Percentiles rank a stretch among this genome's conserved stretches.
Evolutionary conservation across 37 sponge, comb jelly and placozoan genomes (phyloP).

Genomic region (Bolinopsis microptera): DNA sequence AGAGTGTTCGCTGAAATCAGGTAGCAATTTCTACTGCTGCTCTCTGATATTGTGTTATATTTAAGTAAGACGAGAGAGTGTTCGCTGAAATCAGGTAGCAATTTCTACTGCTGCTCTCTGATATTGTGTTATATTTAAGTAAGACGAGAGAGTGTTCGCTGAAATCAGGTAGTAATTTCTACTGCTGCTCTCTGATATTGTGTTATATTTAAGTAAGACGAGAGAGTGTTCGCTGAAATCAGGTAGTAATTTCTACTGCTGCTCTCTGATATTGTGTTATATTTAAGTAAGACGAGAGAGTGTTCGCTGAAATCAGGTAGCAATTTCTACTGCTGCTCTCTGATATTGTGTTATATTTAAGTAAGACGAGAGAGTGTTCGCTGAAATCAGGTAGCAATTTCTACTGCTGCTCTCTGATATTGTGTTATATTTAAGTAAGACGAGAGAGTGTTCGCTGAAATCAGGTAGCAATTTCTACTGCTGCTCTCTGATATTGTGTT

Average conservation of each 20-base stretch:
- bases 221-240: slow-evolving; percentile 82
- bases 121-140: slow-evolving; percentile 88
- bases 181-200: slow-evolving; percentile 85
- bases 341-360: slow-evolving; percentile 87
- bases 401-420: slow-evolving; percentile 82
- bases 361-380: slow-evolving; percentile 86
- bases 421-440: slow-evolving; percentile 90
- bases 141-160: slow-evolving; percentile 84
- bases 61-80: slow-evolving; percentile 89
- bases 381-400: slow-evolving; percentile 85
- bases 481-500: slow-evolving; percentile 88
- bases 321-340: slow-evolving; percentile 74
- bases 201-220: slow-evolving; percentile 89
- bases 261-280: slow-evolving; percentile 83
- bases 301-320: slow-evolving; percentile 88
- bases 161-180: slow-evolving; percentile 88
- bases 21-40: slow-evolving; percentile 77
- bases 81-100: slow-evolving; percentile 86
- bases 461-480: slow-evolving; percentile 89
- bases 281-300: slow-evolving; percentile 87
- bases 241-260: slow-evolving; percentile 89
- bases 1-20: slow-evolving; percentile 84
- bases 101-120: slow-evolving; percentile 74
- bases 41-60: slow-evolving; percentile 83
- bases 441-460: slow-evolving; percentile 81